phyloP scores from a whole-genome alignment of 2,113 vertebrate genomes.

The Sander vitreus region DNA sequence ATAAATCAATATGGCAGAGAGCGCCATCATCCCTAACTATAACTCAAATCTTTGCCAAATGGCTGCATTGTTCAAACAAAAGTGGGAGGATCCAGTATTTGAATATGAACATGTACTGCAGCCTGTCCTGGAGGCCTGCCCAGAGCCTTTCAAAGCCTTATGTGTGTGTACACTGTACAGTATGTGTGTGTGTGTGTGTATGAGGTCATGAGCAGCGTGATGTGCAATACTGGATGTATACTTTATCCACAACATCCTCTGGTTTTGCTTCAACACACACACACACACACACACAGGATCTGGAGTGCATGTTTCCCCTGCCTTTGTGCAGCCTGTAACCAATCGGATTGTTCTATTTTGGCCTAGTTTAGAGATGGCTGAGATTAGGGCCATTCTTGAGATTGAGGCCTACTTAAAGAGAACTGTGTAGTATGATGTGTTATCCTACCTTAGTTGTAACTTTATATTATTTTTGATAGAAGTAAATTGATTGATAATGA shows the following conservation, averaged over 20 bases:
- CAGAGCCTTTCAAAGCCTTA: conserved; percentile 9
- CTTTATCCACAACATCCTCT: neutral
- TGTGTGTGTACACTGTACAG: neutral
- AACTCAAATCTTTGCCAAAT: conserved; percentile 43
- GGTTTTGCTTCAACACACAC: no score
- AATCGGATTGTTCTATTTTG: neutral
- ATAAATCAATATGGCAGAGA: conserved; percentile 40
- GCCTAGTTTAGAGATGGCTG: conserved; percentile 19
- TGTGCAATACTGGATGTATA: neutral
- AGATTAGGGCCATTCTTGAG: conserved; percentile 20
- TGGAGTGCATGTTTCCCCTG: neutral
- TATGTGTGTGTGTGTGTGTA: conserved; percentile 13
- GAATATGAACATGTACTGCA: conserved; percentile 39
- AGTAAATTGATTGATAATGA: neutral
- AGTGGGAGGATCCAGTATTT: conserved; percentile 51
- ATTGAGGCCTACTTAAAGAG: neutral
- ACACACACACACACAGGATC: no score
- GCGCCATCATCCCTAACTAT: neutral
- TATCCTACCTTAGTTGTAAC: conserved; percentile 8
- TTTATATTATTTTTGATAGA: neutral
- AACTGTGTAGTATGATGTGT: conserved; percentile 21
- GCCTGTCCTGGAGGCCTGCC: conserved; percentile 36
- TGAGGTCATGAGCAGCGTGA: neutral
- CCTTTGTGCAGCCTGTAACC: neutral
- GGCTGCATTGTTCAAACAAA: conserved; percentile 61